phyloP scores from a whole-genome alignment of 2,797 vertebrate genomes.

The Hyperoplus immaculatus region DNA sequence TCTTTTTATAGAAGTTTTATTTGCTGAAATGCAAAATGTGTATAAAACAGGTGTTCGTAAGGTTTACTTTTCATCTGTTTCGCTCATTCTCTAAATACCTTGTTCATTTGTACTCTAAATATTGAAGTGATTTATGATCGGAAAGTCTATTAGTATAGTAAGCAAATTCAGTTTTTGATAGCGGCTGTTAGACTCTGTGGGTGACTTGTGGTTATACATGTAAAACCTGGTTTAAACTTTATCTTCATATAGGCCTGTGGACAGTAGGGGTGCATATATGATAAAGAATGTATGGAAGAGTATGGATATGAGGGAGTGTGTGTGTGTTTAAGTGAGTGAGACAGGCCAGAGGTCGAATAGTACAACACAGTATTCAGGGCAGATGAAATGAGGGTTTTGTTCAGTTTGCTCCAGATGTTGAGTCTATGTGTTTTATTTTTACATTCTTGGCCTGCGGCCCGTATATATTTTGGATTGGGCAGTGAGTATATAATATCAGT shows the following conservation, averaged over 20 bases:
- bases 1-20: too few relatives aligned
- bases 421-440: constrained; percentile 96
- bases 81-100: neutral
- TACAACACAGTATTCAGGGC: constrained; percentile 94
- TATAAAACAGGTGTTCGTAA: neutral
- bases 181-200: constrained; percentile 19
- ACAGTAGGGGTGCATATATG: constrained; percentile 39
- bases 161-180: constrained; percentile 18
- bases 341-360: constrained; percentile 92
- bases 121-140: neutral
- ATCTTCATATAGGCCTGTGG: neutral
- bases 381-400: constrained; percentile 99
- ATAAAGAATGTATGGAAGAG: constrained; percentile 36
- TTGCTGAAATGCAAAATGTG: neutral
- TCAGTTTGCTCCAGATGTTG: constrained; percentile 99
- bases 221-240: constrained; percentile 29
- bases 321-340: constrained; percentile 61
- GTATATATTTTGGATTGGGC: constrained; percentile 99
- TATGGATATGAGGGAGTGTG: constrained; percentile 35
- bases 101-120: neutral
- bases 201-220: neutral
- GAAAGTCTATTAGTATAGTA: constrained; percentile 18
- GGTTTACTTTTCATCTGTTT: neutral
- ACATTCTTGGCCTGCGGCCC: constrained; percentile 96
- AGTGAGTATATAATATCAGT: constrained; percentile 99